These are phyloP conservation scores for Mycogona germanica DNA, from an alignment of 2,888 invertebrate genomes.

Conservation along the genomic window DNA sequence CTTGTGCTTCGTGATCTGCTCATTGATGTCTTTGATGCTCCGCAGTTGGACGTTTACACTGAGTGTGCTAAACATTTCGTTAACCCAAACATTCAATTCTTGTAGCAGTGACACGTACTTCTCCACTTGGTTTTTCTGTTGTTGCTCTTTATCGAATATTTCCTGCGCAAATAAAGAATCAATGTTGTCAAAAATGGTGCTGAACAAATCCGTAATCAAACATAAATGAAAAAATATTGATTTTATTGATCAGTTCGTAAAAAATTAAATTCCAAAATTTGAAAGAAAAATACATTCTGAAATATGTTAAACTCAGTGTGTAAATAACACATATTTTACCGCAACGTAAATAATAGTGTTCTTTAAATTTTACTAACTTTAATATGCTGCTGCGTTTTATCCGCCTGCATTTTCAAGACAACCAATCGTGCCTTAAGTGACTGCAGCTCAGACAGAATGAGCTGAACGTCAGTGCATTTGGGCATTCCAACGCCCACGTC, in stretches of 20 bases:
- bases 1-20: constrained; percentile 18
- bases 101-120: constrained; percentile 15
- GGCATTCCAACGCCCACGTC: neutral
- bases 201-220: no score
- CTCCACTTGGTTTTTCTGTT: constrained; percentile 29
- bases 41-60: constrained; percentile 12
- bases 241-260: no score
- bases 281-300: no score
- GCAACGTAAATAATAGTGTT: neutral
- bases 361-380: neutral
- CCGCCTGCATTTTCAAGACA: constrained; percentile 10
- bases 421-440: constrained; percentile 1
- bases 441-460: constrained; percentile 8
- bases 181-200: no score
- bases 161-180: neutral
- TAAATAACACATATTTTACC: neutral
- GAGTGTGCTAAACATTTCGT: constrained; percentile 21
- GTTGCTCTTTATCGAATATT: constrained; percentile 22
- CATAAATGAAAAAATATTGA: no score
- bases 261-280: no score
- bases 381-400: constrained; percentile 9
- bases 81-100: constrained; percentile 38
- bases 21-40: constrained; percentile 10
- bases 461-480: constrained; percentile 4
- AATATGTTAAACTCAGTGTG: neutral